Conservation (phyloP, 2,113 vertebrate genomes). For the Melanotaenia duboulayi region DNA sequence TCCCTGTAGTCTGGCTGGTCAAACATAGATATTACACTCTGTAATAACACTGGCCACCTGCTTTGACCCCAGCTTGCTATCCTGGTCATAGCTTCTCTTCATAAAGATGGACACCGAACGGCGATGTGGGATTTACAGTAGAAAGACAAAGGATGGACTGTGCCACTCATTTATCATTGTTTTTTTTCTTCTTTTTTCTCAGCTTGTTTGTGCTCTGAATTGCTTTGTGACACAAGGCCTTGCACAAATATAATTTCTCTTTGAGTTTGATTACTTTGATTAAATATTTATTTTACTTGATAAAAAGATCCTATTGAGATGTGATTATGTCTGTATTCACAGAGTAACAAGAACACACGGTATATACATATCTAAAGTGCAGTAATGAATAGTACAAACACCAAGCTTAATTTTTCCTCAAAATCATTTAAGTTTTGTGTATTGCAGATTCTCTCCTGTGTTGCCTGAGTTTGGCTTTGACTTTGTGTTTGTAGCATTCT, state of each 20-base stretch:
- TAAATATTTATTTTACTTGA: constrained; percentile 35
- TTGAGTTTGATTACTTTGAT: constrained; percentile 14
- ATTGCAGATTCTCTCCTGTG: constrained; percentile 45
- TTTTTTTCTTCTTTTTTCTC: constrained; percentile 55
- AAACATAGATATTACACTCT: constrained; percentile 86
- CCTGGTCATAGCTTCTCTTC: constrained; percentile 73
- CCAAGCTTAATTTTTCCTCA: neutral
- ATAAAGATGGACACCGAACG: constrained; percentile 81
- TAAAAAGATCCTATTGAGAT: constrained; percentile 23
- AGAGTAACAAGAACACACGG: constrained; percentile 1
- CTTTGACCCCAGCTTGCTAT: constrained; percentile 75
- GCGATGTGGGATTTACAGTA: constrained; percentile 73
- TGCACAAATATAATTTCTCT: constrained; percentile 48
- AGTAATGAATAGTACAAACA: constrained; percentile 5
- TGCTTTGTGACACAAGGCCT: constrained; percentile 38
- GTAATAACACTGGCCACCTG: constrained; percentile 82
- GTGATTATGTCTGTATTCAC: constrained; percentile 2
- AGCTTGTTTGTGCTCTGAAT: constrained; percentile 61
- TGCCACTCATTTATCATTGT: constrained; percentile 75
- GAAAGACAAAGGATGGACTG: constrained; percentile 69
- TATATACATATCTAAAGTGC: constrained; percentile 16
- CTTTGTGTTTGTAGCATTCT: constrained; percentile 73
- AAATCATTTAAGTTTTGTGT: constrained; percentile 41
- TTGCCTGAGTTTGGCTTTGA: constrained; percentile 60
- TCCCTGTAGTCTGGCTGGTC: constrained; percentile 83